phyloP scores from a whole-genome alignment of 2,888 invertebrate species.

The Tethea ocularis region DNA sequence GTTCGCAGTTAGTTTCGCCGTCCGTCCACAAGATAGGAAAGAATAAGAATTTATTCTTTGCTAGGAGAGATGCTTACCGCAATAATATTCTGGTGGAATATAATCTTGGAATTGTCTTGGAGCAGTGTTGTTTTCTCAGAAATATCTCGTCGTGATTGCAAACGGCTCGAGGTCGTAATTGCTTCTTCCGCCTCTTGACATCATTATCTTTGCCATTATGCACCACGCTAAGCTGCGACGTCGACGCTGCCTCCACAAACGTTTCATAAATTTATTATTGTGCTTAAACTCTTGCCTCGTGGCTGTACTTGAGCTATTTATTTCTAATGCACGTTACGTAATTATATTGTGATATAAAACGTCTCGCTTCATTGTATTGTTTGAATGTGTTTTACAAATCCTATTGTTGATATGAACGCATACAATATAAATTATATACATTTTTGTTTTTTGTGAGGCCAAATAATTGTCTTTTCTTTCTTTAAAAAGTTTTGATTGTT shows the following conservation, averaged over 20 bases:
- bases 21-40: slow-evolving; percentile 30
- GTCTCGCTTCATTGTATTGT: not conserved
- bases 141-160: slow-evolving; percentile 64
- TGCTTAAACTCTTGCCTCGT: slow-evolving; percentile 27
- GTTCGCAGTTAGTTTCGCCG: slow-evolving; percentile 15
- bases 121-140: slow-evolving; percentile 55
- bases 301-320: slow-evolving; percentile 24
- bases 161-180: slow-evolving; percentile 68
- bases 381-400: not conserved
- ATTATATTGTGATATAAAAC: not conserved
- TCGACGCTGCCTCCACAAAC: slow-evolving; percentile 42
- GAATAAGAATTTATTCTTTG: slow-evolving; percentile 23
- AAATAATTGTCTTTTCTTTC: too few species aligned
- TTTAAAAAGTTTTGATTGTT: not conserved
- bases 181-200: slow-evolving; percentile 77
- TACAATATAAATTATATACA: not conserved
- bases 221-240: slow-evolving; percentile 59
- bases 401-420: not conserved
- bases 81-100: slow-evolving; percentile 56
- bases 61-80: slow-evolving; percentile 43
- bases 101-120: slow-evolving; percentile 54
- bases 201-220: slow-evolving; percentile 78
- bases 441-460: too few species aligned
- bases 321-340: slow-evolving; percentile 9
- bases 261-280: slow-evolving; percentile 51